These are phyloP conservation scores for Lagopus muta DNA, from an alignment of 2,113 vertebrate species.

Conservation along the genomic window DNA sequence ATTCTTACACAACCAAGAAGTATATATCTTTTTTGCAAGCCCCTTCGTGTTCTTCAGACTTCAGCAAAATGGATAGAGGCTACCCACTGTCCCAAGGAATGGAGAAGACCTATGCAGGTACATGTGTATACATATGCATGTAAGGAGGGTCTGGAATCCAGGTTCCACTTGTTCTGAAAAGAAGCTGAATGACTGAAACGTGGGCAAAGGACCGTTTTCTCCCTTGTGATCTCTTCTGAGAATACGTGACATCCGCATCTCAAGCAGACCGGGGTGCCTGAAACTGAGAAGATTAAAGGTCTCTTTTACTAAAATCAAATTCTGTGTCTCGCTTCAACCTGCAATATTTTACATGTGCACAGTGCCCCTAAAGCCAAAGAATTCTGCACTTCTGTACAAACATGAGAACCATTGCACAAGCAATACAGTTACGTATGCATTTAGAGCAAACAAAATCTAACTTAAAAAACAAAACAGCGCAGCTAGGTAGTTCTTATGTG, in stretches of 20 bases:
- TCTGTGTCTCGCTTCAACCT: neutral
- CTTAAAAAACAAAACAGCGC: neutral
- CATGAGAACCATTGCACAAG: neutral
- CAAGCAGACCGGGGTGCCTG: neutral
- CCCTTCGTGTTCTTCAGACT: neutral
- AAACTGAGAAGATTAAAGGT: neutral
- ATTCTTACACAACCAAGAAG: neutral
- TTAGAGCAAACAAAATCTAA: neutral
- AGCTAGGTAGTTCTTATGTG: neutral
- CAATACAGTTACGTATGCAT: neutral
- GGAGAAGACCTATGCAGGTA: neutral
- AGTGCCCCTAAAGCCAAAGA: neutral
- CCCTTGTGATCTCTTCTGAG: neutral
- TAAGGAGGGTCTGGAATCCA: neutral
- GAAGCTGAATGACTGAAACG: neutral
- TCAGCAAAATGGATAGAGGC: neutral
- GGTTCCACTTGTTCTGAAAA: neutral
- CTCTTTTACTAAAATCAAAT: neutral
- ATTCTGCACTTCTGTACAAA: neutral
- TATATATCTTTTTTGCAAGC: neutral
- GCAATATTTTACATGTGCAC: neutral
- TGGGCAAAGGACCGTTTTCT: neutral
- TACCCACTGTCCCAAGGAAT: neutral
- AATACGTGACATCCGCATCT: neutral
- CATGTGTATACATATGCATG: neutral